phyloP scores from a whole-genome alignment of 2,113 vertebrate species.

The Cryptomyrus ogoouensis region DNA sequence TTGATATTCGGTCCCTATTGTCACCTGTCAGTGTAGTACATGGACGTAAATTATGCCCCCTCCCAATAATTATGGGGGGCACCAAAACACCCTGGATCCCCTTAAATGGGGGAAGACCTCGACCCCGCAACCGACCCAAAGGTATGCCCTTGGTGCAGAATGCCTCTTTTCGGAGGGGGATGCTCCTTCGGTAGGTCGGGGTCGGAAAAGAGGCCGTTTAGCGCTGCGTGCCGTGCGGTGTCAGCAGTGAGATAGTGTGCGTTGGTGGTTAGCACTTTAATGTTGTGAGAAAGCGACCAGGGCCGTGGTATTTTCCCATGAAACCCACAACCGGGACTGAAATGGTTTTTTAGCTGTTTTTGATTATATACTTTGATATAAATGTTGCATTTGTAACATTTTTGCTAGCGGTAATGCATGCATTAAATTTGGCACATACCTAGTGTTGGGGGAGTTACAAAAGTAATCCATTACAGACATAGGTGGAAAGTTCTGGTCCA shows the following conservation, averaged over 20 bases:
- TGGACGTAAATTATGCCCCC: neutral
- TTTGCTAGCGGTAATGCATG: neutral
- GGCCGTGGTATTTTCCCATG: neutral
- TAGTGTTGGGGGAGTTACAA: too few relatives aligned
- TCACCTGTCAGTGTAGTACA: neutral
- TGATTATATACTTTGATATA: neutral
- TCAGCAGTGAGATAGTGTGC: neutral
- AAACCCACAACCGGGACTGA: neutral
- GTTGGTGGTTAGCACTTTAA: neutral
- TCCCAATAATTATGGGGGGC: neutral
- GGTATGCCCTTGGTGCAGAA: neutral
- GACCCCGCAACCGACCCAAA: neutral
- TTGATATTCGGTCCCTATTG: neutral
- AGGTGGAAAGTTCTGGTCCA: neutral
- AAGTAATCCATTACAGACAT: neutral
- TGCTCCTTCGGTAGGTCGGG: neutral
- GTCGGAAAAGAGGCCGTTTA: neutral
- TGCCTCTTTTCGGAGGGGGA: neutral
- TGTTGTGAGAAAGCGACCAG: neutral
- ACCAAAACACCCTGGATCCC: neutral
- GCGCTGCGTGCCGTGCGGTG: neutral
- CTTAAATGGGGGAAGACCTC: neutral
- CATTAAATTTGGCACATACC: neutral
- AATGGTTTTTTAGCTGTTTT: neutral
- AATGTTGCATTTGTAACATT: neutral